Evolutionary conservation across 2,113 vertebrate species (phyloP).

Genomic region (Gavia stellata): DNA sequence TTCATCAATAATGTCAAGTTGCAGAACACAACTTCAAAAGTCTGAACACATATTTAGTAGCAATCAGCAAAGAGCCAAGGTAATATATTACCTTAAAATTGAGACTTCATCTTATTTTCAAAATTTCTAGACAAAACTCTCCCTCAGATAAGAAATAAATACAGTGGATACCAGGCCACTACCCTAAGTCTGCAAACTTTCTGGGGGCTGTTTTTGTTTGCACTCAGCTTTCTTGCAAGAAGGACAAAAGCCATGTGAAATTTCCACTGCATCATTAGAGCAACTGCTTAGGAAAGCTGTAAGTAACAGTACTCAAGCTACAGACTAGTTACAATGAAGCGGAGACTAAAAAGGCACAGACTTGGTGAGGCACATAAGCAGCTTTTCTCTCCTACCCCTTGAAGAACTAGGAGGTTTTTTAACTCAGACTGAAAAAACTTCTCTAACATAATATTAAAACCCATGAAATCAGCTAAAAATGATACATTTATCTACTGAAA

Average conservation of each 20-base stretch:
- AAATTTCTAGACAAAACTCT: background rate
- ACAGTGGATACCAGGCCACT: background rate
- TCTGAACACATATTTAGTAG: background rate
- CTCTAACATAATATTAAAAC: background rate
- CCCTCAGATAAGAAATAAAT: background rate
- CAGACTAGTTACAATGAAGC: background rate
- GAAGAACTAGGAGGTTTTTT: background rate
- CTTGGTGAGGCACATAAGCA: background rate
- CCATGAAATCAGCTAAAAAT: background rate
- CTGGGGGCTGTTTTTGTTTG: background rate
- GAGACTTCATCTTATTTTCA: background rate
- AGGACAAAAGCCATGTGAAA: background rate
- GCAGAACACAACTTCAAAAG: background rate
- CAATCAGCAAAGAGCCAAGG: background rate
- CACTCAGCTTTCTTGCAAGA: background rate
- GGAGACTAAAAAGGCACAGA: background rate
- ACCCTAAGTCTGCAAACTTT: background rate
- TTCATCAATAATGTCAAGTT: background rate
- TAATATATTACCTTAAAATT: background rate
- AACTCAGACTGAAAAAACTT: background rate
- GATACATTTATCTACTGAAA: background rate
- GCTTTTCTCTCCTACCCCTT: background rate
- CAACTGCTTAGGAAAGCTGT: background rate
- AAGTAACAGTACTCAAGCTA: background rate
- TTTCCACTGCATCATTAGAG: accelerated